A percentile compares a stretch with the other conserved stretches of the same genome.
These are phyloP conservation scores for Megaceryle alcyon DNA, from an alignment of 2,797 vertebrate species.

Conservation along the genomic window DNA sequence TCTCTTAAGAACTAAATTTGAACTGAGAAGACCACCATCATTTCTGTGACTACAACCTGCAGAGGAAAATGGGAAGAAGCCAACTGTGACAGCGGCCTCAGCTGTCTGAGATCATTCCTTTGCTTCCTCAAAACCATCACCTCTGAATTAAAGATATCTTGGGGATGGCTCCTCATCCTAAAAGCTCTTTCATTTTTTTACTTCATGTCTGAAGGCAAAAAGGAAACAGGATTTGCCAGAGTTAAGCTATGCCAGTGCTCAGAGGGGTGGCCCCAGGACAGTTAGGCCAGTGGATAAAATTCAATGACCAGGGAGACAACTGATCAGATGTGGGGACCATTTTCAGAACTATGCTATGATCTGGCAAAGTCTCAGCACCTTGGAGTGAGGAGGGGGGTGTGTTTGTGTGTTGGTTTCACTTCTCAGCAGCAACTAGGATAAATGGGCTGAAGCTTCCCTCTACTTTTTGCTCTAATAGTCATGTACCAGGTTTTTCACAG, in stretches of 20 bases:
- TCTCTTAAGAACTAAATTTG: not conserved
- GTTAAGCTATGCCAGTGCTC: not conserved
- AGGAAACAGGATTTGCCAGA: not conserved
- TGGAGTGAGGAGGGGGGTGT: not conserved
- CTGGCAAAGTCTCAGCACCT: not conserved
- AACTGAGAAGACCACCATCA: not conserved
- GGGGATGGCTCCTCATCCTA: not conserved
- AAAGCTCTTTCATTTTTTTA: not conserved
- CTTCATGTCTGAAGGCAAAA: not conserved
- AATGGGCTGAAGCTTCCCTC: conserved; percentile 19
- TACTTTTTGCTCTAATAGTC: not conserved
- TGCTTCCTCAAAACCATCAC: not conserved
- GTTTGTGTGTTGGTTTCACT: not conserved
- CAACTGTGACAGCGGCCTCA: not conserved
- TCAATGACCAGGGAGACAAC: not conserved
- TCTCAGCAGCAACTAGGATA: not conserved
- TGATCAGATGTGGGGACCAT: not conserved
- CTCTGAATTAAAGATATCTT: not conserved
- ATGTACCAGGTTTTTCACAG: conserved; percentile 50
- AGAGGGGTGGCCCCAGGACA: not conserved
- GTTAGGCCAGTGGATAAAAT: not conserved
- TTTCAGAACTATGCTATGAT: not conserved
- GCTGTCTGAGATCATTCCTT: not conserved
- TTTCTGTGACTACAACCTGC: not conserved
- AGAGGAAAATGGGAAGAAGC: not conserved